These are phyloP conservation scores for Crotalus horridus DNA, from an alignment of 2,113 vertebrate species.

Conservation along the genomic window DNA sequence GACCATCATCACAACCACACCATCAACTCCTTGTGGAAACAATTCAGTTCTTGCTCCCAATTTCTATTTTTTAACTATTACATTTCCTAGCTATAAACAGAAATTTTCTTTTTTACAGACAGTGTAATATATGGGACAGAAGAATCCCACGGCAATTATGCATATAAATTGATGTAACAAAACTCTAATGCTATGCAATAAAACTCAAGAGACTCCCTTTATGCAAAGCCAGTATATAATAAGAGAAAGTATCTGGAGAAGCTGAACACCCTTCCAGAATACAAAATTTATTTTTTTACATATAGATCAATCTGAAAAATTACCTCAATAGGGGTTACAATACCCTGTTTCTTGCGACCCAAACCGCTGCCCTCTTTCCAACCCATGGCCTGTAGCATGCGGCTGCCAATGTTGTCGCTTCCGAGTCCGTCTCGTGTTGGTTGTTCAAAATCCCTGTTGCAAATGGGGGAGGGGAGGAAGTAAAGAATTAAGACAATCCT, in stretches of 20 bases:
- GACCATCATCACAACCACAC: too few species aligned
- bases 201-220: not conserved
- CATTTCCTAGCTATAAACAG: not conserved
- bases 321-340: slow-evolving; percentile 63
- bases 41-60: not conserved
- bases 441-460: slow-evolving; percentile 63
- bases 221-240: not conserved
- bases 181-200: not conserved
- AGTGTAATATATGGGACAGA: not conserved
- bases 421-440: slow-evolving; percentile 60
- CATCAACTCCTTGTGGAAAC: not conserved
- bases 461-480: not conserved
- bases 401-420: slow-evolving; percentile 67
- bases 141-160: not conserved
- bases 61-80: not conserved
- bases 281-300: not conserved
- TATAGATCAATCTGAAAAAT: not conserved
- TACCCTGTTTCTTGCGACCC: slow-evolving; percentile 66
- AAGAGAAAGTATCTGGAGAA: not conserved
- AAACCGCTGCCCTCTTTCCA: slow-evolving; percentile 68
- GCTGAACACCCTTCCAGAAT: not conserved
- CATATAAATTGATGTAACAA: too few species aligned
- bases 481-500: not conserved
- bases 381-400: slow-evolving; percentile 68
- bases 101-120: too few species aligned